A percentile compares a stretch with the other conserved stretches of the same genome.
Conservation (phyloP, 2,888 invertebrate species). For the Drosophila planitibia region DNA sequence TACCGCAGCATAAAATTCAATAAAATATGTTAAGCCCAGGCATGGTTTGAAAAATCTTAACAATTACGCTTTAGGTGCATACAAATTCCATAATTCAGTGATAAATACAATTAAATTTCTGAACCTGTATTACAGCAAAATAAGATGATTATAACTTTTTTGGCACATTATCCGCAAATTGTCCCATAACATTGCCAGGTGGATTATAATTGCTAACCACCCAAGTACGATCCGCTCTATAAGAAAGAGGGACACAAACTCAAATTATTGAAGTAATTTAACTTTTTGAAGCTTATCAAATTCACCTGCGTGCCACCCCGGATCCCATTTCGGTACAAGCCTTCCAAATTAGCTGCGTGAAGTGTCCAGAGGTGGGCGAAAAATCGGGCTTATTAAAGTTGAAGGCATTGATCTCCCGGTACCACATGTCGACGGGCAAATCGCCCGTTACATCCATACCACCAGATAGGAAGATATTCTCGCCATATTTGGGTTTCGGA, state of each 20-base stretch:
- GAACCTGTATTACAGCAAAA: slow-evolving; percentile 23
- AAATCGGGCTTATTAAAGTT: slow-evolving; percentile 88
- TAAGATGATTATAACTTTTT: slow-evolving; percentile 30
- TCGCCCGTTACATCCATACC: slow-evolving; percentile 87
- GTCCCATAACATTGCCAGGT: slow-evolving; percentile 93
- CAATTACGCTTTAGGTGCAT: not conserved
- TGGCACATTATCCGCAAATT: slow-evolving; percentile 90
- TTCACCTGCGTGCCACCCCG: slow-evolving; percentile 87
- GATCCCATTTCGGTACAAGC: slow-evolving; percentile 91
- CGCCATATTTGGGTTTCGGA: slow-evolving; percentile 91
- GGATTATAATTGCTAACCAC: slow-evolving; percentile 97
- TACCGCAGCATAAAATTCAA: slow-evolving; percentile 55
- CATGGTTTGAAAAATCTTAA: slow-evolving; percentile 1
- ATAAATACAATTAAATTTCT: slow-evolving; percentile 22
- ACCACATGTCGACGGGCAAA: slow-evolving; percentile 87
- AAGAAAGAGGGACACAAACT: slow-evolving; percentile 1
- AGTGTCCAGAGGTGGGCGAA: slow-evolving; percentile 90
- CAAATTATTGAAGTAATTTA: not conserved
- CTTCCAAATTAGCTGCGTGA: slow-evolving; percentile 95
- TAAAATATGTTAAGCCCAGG: slow-evolving; percentile 41
- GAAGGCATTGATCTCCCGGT: slow-evolving; percentile 90
- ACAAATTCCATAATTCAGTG: not conserved
- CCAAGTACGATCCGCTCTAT: slow-evolving; percentile 87
- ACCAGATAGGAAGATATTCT: slow-evolving; percentile 93
- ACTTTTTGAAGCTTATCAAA: not conserved